These are phyloP conservation scores for Rhimphoctona megacephalus DNA, from an alignment of 2,888 invertebrate genomes.

Conservation along the genomic window DNA sequence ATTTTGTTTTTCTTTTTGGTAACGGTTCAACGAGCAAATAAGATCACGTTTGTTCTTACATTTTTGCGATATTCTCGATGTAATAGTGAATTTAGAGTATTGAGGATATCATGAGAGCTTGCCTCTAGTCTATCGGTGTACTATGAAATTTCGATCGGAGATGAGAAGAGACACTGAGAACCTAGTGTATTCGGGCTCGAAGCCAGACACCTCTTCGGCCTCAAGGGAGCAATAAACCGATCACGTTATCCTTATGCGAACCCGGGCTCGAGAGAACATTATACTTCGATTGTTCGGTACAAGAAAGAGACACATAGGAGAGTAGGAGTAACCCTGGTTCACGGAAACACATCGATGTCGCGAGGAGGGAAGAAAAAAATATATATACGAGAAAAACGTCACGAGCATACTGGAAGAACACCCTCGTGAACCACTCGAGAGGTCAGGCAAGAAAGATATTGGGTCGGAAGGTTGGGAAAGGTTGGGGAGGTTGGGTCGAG, in stretches of 20 bases:
- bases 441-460: slow-evolving; percentile 59
- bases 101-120: slow-evolving; percentile 18
- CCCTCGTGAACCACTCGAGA: slow-evolving; percentile 60
- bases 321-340: slow-evolving; percentile 58
- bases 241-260: slow-evolving; percentile 65
- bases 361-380: slow-evolving; percentile 12
- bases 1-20: slow-evolving; percentile 3
- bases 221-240: slow-evolving; percentile 64
- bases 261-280: slow-evolving; percentile 4
- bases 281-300: slow-evolving; percentile 51
- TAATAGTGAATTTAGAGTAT: slow-evolving; percentile 47
- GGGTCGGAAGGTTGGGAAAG: slow-evolving; percentile 49
- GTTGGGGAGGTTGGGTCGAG: too few species aligned
- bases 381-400: slow-evolving; percentile 15
- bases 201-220: slow-evolving; percentile 59
- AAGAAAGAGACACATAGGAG: slow-evolving; percentile 43
- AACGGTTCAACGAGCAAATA: not conserved
- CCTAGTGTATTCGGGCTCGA: slow-evolving; percentile 7
- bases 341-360: slow-evolving; percentile 32
- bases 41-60: not conserved
- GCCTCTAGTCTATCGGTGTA: slow-evolving; percentile 27
- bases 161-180: slow-evolving; percentile 40
- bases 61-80: slow-evolving; percentile 18
- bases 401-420: slow-evolving; percentile 39
- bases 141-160: slow-evolving; percentile 36